Conservation (phyloP, 2,113 vertebrate genomes). For the Aptenodytes forsteri region DNA sequence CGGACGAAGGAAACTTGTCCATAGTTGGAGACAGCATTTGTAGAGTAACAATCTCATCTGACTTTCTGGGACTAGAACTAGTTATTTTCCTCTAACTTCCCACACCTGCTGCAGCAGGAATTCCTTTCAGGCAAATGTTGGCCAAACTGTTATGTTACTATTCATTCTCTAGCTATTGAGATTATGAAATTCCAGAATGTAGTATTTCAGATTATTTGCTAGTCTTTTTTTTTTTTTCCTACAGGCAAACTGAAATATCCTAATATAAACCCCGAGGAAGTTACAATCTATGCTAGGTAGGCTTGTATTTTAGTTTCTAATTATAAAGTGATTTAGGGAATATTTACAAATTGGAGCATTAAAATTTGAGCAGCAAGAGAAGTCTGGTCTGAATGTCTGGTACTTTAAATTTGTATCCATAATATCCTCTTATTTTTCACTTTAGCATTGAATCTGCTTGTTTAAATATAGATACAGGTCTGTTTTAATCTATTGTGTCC, state of each 20-base stretch:
- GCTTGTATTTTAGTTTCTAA: neutral
- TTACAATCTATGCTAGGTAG: neutral
- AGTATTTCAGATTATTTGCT: neutral
- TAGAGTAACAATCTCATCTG: neutral
- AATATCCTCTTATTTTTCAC: neutral
- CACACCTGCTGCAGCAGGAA: neutral
- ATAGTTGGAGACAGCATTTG: neutral
- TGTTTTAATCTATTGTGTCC: neutral
- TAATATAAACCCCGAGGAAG: neutral
- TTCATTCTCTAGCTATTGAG: neutral
- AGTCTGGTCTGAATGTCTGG: neutral
- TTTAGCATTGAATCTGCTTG: neutral
- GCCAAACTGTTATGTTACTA: neutral
- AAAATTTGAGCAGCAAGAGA: neutral
- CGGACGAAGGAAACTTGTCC: fast-evolving
- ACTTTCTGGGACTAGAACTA: neutral
- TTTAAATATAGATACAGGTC: neutral
- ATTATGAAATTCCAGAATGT: neutral
- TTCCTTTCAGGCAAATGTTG: neutral
- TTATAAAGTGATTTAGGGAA: neutral
- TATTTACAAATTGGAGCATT: neutral
- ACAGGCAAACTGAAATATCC: neutral
- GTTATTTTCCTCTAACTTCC: neutral
- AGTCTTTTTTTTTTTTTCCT: neutral
- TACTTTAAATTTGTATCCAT: neutral